These are phyloP conservation scores for Petrolisthes manimaculis DNA, from an alignment of 2,888 invertebrate species.

Conservation along the genomic window DNA sequence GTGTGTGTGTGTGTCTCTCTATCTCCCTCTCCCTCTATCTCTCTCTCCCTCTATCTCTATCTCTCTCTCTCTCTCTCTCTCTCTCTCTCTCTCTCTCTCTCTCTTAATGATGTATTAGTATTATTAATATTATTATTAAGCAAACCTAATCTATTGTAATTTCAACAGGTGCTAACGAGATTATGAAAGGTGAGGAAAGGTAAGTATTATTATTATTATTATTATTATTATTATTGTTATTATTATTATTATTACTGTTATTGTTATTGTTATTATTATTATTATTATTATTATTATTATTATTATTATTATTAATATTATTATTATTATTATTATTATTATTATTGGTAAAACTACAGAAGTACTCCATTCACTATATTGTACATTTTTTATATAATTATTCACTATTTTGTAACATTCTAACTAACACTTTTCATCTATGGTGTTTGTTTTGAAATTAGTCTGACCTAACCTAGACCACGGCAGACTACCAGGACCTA, in stretches of 20 bases:
- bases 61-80: slow-evolving; percentile 7
- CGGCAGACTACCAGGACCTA: no score
- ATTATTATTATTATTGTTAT: background rate
- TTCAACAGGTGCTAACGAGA: no score
- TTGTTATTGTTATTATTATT: background rate
- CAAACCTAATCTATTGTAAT: background rate
- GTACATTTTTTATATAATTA: no score
- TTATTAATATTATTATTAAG: background rate
- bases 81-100: slow-evolving; percentile 7
- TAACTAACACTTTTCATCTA: no score
- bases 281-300: background rate
- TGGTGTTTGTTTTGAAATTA: no score
- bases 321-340: background rate
- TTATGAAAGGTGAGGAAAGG: background rate
- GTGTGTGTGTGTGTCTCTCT: background rate
- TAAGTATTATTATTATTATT: background rate
- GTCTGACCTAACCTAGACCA: no score
- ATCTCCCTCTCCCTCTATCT: no score
- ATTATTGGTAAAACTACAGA: no score
- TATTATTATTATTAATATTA: background rate
- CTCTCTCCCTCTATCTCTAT: no score
- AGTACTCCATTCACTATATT: no score
- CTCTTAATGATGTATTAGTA: no score
- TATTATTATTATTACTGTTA: background rate
- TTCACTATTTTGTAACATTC: no score